Evolutionary conservation across 2,888 invertebrate genomes (phyloP).

Genomic region (Polydrusus pterygomalis): DNA sequence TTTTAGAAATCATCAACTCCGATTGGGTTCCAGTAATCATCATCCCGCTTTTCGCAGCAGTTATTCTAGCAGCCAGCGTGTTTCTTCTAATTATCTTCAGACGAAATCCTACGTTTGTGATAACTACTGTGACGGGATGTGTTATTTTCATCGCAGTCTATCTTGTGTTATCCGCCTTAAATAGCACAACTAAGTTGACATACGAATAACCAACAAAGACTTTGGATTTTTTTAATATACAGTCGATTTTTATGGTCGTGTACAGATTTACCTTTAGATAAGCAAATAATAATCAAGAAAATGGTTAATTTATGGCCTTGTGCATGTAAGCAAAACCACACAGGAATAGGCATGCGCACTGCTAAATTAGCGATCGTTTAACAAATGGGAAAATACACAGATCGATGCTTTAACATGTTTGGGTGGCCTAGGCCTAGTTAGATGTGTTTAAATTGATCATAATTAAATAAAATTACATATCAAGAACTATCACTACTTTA

Average conservation of each 20-base stretch:
- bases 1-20: conserved; percentile 60
- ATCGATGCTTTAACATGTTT: no score
- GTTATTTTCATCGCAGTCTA: conserved; percentile 71
- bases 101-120: conserved; percentile 72
- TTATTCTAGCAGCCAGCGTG: conserved; percentile 66
- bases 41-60: conserved; percentile 65
- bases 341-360: no score
- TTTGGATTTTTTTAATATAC: neutral
- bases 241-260: neutral
- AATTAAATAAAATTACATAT: no score
- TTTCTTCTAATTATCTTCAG: conserved; percentile 71
- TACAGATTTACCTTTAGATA: no score
- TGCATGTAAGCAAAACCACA: no score
- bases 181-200: conserved; percentile 22
- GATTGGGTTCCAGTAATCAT: conserved; percentile 65
- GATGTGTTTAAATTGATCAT: no score
- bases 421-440: no score
- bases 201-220: neutral
- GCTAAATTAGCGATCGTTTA: no score
- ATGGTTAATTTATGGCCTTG: no score
- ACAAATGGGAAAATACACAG: no score
- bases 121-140: conserved; percentile 71
- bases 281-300: no score
- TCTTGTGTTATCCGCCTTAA: conserved; percentile 65
- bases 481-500: no score